Conservation (phyloP, 2,797 vertebrate genomes). For the Hippocampus kuda region DNA sequence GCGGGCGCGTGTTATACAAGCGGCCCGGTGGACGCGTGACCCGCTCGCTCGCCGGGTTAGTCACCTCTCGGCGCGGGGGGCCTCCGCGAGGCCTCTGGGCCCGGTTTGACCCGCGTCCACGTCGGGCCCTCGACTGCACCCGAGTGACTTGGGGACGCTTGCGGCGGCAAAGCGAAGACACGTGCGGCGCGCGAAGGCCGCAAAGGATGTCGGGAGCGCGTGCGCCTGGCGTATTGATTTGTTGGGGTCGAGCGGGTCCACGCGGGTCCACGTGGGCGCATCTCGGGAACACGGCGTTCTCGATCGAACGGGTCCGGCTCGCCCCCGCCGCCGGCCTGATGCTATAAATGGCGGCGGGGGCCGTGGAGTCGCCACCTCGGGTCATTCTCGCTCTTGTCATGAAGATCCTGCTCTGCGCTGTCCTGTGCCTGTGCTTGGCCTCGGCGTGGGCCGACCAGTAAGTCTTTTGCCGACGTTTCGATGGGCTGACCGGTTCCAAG, state of each 20-base stretch:
- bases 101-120: not conserved
- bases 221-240: not conserved
- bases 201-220: not conserved
- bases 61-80: not conserved
- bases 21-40: not conserved
- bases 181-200: not conserved
- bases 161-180: not conserved
- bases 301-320: not conserved
- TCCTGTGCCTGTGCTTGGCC: conserved; percentile 4
- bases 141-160: not conserved
- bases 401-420: not conserved
- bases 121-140: not conserved
- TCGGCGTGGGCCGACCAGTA: not conserved
- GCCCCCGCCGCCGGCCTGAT: not conserved
- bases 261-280: not conserved
- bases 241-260: not conserved
- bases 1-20: not conserved
- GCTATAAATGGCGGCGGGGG: not conserved
- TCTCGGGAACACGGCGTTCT: not conserved
- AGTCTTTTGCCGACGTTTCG: not conserved
- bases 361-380: not conserved
- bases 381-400: not conserved
- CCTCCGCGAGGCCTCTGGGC: not conserved
- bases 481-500: too few relatives aligned
- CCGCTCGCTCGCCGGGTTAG: not conserved